These are phyloP conservation scores for Austrolebias charrua DNA, from an alignment of 2,797 vertebrate genomes.

Conservation along the genomic window DNA sequence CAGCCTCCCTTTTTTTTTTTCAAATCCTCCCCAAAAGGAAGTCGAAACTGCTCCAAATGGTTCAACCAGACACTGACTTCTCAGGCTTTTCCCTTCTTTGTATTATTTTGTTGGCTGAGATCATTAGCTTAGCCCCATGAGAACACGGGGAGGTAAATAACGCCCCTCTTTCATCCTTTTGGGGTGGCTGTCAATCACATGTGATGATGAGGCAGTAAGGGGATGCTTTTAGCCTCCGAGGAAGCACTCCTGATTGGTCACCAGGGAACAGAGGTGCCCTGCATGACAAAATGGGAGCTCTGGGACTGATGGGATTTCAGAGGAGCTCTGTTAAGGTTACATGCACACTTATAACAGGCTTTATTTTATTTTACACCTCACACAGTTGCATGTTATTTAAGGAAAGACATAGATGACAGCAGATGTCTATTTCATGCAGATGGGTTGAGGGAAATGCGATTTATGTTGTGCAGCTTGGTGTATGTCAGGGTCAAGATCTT, in stretches of 20 bases:
- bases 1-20: conserved; percentile 63
- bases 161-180: conserved; percentile 46
- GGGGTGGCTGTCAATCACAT: conserved; percentile 76
- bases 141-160: conserved; percentile 73
- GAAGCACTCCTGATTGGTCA: conserved; percentile 74
- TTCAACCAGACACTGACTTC: conserved; percentile 68
- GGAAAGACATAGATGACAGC: conserved; percentile 42
- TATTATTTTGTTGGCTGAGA: conserved; percentile 74
- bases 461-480: conserved; percentile 13
- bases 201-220: conserved; percentile 63
- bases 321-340: conserved; percentile 55
- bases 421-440: conserved; percentile 36
- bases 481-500: conserved; percentile 46
- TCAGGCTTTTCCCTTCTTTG: conserved; percentile 70
- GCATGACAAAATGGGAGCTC: conserved; percentile 62
- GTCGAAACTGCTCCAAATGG: conserved; percentile 70
- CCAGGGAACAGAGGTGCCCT: conserved; percentile 63
- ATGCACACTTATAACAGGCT: conserved; percentile 55
- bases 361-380: conserved; percentile 32
- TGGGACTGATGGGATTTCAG: conserved; percentile 49
- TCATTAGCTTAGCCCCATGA: conserved; percentile 78
- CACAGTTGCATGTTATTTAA: conserved; percentile 48
- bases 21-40: conserved; percentile 69
- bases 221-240: conserved; percentile 50
- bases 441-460: conserved; percentile 29